A percentile compares a stretch with the other conserved stretches of the same genome.
These are phyloP conservation scores for Agraylea sexmaculata DNA, from an alignment of 1,140 invertebrate species.

Conservation along the genomic window DNA sequence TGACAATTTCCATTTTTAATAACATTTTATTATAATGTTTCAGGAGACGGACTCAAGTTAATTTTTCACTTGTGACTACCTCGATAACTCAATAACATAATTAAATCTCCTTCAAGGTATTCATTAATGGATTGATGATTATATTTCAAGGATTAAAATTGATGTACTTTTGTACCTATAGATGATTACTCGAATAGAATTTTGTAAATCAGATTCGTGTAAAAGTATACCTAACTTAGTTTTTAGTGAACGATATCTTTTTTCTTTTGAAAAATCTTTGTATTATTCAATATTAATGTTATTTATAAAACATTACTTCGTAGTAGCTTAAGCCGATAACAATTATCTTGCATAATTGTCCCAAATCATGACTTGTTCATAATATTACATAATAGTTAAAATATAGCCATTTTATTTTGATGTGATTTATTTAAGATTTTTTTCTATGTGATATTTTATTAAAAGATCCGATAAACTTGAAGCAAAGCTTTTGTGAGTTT, in stretches of 20 bases:
- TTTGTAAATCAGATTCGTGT: conserved; percentile 4
- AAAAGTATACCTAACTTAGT: not conserved
- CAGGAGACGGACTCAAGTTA: conserved; percentile 21
- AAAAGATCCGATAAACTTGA: too few relatives aligned
- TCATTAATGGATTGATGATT: conserved; percentile 2
- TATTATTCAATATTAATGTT: conserved; percentile 8
- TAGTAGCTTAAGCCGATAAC: conserved; percentile 4
- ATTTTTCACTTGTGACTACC: conserved; percentile 7
- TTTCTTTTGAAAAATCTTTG: conserved; percentile 3
- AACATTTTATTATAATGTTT: conserved; percentile 9
- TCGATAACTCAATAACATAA: not conserved
- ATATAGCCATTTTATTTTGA: too few relatives aligned
- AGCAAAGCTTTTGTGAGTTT: too few relatives aligned
- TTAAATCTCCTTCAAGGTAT: conserved; percentile 1
- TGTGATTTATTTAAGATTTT: too few relatives aligned
- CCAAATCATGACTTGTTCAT: too few relatives aligned
- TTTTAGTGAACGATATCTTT: conserved; percentile 3
- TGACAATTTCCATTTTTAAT: not conserved
- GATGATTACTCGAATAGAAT: too few relatives aligned
- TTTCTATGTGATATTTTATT: too few relatives aligned
- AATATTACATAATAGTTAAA: too few relatives aligned
- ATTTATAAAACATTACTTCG: conserved; percentile 4
- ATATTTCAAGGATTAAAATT: too few relatives aligned
- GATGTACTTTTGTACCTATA: too few relatives aligned
- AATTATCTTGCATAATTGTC: conserved; percentile 10